These are phyloP conservation scores for Lasioglossum zephyrum DNA, from an alignment of 2,888 invertebrate genomes.

Conservation along the genomic window DNA sequence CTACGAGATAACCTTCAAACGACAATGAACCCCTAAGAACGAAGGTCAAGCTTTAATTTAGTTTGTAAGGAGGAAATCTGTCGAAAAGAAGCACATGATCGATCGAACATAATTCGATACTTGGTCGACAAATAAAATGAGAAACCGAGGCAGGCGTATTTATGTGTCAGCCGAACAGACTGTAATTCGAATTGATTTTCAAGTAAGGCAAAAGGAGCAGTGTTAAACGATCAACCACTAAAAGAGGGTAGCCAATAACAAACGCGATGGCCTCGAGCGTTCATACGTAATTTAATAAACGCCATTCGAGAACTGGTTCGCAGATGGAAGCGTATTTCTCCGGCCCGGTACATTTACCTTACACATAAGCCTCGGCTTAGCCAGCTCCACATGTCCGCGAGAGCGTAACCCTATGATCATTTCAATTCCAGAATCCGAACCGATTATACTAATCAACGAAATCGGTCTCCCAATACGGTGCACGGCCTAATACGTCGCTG, in stretches of 20 bases:
- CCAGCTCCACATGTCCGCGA: not conserved
- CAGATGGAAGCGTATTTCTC: not conserved
- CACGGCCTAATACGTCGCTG: slow-evolving; percentile 22
- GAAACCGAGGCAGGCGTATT: not conserved
- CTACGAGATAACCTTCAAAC: too few relatives aligned
- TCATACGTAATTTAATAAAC: not conserved
- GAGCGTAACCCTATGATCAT: not conserved
- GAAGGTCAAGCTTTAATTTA: too few relatives aligned
- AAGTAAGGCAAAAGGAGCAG: not conserved
- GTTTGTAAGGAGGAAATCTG: too few relatives aligned
- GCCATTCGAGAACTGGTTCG: not conserved
- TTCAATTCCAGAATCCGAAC: slow-evolving; percentile 6
- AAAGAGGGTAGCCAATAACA: not conserved
- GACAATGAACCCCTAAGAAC: too few relatives aligned
- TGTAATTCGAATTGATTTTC: not conserved
- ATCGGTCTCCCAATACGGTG: slow-evolving; percentile 10
- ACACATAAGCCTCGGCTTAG: not conserved
- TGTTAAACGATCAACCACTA: not conserved
- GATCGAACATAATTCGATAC: not conserved
- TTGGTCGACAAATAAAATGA: not conserved
- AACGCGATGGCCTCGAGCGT: not conserved
- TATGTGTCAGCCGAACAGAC: not conserved
- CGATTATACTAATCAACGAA: slow-evolving; percentile 25
- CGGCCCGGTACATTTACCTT: not conserved
- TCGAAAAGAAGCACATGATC: not conserved